Evolutionary conservation across 2,113 vertebrate genomes (phyloP).

Genomic region (Bubo scandiacus): DNA sequence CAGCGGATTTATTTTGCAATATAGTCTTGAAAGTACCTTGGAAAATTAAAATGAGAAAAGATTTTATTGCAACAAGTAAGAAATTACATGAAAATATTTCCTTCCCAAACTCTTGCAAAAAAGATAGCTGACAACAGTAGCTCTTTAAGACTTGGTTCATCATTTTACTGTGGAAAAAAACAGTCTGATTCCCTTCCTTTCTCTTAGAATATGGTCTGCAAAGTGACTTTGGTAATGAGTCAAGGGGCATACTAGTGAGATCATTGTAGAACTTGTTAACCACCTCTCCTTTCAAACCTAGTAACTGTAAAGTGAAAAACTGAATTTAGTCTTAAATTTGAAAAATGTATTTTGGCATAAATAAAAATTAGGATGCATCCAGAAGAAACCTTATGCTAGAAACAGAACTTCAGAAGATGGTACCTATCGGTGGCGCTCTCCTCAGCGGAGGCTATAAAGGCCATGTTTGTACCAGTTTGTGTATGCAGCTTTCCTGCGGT

Average conservation of each 20-base stretch:
- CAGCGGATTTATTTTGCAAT: neutral
- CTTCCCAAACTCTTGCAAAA: neutral
- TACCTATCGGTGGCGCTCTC: neutral
- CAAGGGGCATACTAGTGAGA: fast-evolving
- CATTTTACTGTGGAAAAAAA: neutral
- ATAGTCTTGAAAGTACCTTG: neutral
- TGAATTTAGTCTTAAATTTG: neutral
- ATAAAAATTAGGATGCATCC: neutral
- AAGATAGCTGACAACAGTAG: neutral
- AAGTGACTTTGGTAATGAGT: neutral
- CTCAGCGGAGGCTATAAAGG: neutral
- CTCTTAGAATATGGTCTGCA: neutral
- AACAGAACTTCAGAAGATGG: neutral
- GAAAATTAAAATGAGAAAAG: neutral
- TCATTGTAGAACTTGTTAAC: neutral
- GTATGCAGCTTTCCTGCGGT: neutral
- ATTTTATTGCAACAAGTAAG: neutral
- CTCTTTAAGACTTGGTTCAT: neutral
- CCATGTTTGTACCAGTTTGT: neutral
- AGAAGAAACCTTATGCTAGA: neutral
- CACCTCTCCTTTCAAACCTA: neutral
- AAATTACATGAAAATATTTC: neutral
- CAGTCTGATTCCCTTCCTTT: neutral
- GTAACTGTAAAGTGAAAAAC: neutral
- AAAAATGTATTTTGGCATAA: neutral